Conservation (phyloP, 1,140 invertebrate species). For the Lepidurus arcticus region DNA sequence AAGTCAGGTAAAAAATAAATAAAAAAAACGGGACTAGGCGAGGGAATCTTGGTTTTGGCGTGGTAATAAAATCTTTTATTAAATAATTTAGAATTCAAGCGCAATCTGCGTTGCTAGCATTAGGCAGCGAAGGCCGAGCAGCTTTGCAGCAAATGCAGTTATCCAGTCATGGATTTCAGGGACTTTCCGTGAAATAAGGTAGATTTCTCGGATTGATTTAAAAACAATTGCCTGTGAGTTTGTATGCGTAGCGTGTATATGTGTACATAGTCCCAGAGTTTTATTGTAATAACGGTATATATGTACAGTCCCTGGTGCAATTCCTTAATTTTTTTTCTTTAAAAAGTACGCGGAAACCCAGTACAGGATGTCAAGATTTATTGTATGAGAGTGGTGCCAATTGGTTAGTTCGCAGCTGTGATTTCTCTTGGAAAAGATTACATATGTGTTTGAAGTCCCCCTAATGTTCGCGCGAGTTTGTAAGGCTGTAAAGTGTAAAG, state of each 20-base stretch:
- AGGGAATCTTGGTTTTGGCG: conserved; percentile 35
- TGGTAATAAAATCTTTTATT: conserved; percentile 35
- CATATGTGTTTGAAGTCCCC: neutral
- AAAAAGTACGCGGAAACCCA: neutral
- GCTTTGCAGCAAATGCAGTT: conserved; percentile 47
- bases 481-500: neutral
- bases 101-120: conserved; percentile 35
- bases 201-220: neutral
- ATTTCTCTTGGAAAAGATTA: neutral
- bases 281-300: neutral
- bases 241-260: neutral
- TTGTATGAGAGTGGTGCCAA: conserved; percentile 11
- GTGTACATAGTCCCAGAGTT: neutral
- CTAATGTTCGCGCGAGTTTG: neutral
- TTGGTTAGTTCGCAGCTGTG: conserved; percentile 4
- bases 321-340: neutral
- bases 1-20: conserved; percentile 39
- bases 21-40: conserved; percentile 30
- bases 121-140: conserved; percentile 45
- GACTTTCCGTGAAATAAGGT: conserved; percentile 42
- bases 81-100: conserved; percentile 37
- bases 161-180: conserved; percentile 48
- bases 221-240: neutral
- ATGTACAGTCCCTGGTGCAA: conserved; percentile 14
- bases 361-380: neutral